A percentile compares a stretch with the other conserved stretches of the same genome.
phyloP scores from a whole-genome alignment of 2,888 invertebrate species.

The Trypoxylon attenuatum region DNA sequence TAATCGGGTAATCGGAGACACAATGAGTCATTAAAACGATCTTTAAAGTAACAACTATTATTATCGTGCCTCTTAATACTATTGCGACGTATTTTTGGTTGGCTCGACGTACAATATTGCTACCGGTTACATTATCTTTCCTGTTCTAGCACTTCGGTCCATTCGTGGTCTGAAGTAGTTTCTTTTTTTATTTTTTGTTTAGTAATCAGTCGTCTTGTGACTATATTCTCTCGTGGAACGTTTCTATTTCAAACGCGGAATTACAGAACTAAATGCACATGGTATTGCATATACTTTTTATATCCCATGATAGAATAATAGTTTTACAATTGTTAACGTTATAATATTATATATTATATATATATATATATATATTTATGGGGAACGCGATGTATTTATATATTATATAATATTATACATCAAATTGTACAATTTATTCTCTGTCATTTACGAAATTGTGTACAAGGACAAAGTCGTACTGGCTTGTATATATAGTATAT shows the following conservation, averaged over 20 bases:
- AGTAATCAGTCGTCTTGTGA: conserved; percentile 43
- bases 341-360: conserved; percentile 32
- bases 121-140: conserved; percentile 48
- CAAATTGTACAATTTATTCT: conserved; percentile 21
- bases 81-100: conserved; percentile 50
- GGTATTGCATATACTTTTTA: conserved; percentile 22
- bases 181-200: conserved; percentile 18
- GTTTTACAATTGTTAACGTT: conserved; percentile 23
- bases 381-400: conserved; percentile 10
- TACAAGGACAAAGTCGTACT: conserved; percentile 29
- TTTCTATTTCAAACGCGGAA: conserved; percentile 38
- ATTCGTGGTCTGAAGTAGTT: conserved; percentile 12
- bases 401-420: conserved; percentile 28
- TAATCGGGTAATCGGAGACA: conserved; percentile 34
- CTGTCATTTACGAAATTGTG: conserved; percentile 31
- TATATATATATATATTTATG: conserved; percentile 13
- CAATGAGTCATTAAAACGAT: conserved; percentile 41
- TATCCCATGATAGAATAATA: conserved; percentile 21
- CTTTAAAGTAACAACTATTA: conserved; percentile 49
- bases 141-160: conserved; percentile 20
- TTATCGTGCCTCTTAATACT: conserved; percentile 48
- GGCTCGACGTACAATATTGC: conserved; percentile 62
- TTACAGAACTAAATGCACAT: conserved; percentile 42
- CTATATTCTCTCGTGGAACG: conserved; percentile 23
- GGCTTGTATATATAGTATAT: too few species aligned